These are phyloP conservation scores for Chorisops tibialis DNA, from an alignment of 2,888 invertebrate species.

Conservation along the genomic window DNA sequence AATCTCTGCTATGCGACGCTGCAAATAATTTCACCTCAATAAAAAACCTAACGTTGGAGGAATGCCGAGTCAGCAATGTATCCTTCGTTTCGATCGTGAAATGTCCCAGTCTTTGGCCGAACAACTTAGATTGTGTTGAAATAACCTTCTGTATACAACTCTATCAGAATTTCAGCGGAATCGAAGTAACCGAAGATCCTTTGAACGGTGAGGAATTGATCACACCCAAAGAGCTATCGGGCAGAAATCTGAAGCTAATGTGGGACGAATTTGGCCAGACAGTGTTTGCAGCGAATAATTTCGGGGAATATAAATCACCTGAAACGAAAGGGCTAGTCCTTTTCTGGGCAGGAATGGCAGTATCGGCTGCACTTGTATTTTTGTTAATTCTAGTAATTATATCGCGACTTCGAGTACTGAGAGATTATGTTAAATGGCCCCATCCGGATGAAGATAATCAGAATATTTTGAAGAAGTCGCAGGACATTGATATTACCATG, in stretches of 20 bases:
- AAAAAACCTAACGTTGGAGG: slow-evolving; percentile 26
- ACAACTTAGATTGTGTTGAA: slow-evolving; percentile 33
- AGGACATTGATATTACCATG: slow-evolving; percentile 37
- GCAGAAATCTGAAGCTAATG: slow-evolving; percentile 33
- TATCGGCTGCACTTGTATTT: slow-evolving; percentile 30
- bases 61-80: slow-evolving; percentile 32
- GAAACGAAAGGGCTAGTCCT: slow-evolving; percentile 31
- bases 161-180: slow-evolving; percentile 19
- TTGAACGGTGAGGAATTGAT: neutral
- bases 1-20: slow-evolving; percentile 30
- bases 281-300: slow-evolving; percentile 25
- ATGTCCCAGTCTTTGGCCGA: slow-evolving; percentile 36
- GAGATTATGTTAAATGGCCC: slow-evolving; percentile 31
- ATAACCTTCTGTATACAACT: slow-evolving; percentile 34
- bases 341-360: slow-evolving; percentile 35
- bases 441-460: slow-evolving; percentile 27
- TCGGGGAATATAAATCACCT: slow-evolving; percentile 32
- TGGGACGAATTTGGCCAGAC: slow-evolving; percentile 33
- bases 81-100: slow-evolving; percentile 34
- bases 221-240: slow-evolving; percentile 3
- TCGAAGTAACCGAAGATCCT: slow-evolving; percentile 28
- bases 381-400: slow-evolving; percentile 31
- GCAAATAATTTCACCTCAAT: slow-evolving; percentile 30
- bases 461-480: slow-evolving; percentile 26
- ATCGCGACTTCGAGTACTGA: slow-evolving; percentile 26